Evolutionary conservation across 2,797 vertebrate species (phyloP).

Genomic region (Channallabes apus): DNA sequence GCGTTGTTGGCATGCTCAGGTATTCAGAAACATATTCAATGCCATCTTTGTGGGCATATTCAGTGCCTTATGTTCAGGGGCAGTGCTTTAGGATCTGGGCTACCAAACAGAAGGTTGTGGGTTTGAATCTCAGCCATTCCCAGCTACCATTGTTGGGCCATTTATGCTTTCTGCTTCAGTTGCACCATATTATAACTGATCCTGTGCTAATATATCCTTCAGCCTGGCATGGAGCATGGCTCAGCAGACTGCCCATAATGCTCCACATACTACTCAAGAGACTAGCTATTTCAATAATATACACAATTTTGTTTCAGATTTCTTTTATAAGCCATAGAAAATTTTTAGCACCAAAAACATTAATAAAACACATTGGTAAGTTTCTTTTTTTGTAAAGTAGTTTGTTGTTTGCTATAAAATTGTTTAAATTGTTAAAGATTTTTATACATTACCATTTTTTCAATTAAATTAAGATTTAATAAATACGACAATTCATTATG

Average conservation of each 20-base stretch:
- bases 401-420: not conserved
- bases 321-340: not conserved
- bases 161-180: not conserved
- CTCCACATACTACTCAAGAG: too few species aligned
- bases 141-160: not conserved
- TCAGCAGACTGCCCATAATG: not conserved
- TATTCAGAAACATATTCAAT: not conserved
- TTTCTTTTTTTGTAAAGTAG: not conserved
- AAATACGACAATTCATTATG: too few species aligned
- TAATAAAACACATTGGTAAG: not conserved
- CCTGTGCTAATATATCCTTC: not conserved
- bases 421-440: not conserved
- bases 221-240: not conserved
- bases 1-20: not conserved
- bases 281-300: too few species aligned
- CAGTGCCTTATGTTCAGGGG: constrained; percentile 9
- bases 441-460: not conserved
- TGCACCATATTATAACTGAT: not conserved
- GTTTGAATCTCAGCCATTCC: not conserved
- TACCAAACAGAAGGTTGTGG: not conserved
- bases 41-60: not conserved
- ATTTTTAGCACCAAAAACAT: not conserved
- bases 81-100: not conserved
- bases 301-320: not conserved
- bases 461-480: not conserved